phyloP scores from a whole-genome alignment of 2,888 invertebrate species.

The Strigamia maritima region DNA sequence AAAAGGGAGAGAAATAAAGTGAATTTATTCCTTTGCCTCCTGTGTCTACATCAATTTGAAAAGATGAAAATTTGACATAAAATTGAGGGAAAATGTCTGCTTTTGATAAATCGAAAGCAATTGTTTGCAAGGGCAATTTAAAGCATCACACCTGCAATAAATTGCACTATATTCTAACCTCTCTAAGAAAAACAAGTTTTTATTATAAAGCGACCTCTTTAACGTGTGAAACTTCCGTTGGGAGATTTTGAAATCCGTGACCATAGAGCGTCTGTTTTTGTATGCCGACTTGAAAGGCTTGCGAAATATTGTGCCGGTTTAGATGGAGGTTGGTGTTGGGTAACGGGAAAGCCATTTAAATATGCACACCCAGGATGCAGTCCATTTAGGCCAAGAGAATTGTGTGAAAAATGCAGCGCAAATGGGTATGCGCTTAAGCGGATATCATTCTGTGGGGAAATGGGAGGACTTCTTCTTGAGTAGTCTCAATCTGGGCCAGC shows the following conservation, averaged over 20 bases:
- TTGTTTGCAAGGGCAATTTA: background rate
- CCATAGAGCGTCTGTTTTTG: background rate
- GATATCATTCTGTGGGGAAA: background rate
- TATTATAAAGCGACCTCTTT: too few relatives aligned
- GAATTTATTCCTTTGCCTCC: constrained; percentile 10
- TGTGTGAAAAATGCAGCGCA: background rate
- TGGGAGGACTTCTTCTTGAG: background rate
- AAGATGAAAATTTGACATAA: constrained; percentile 10
- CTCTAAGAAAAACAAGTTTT: too few relatives aligned
- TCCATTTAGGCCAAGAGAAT: background rate
- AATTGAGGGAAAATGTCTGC: background rate
- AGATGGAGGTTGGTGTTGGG: background rate
- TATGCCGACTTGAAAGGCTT: background rate
- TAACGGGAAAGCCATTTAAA: background rate
- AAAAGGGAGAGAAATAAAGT: background rate
- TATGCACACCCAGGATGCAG: constrained; percentile 11
- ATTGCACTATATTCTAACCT: too few relatives aligned
- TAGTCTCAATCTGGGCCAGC: background rate
- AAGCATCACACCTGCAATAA: background rate
- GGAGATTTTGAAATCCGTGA: too few relatives aligned
- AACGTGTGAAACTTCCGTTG: too few relatives aligned
- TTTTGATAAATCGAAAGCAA: background rate
- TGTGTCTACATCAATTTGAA: constrained; percentile 10
- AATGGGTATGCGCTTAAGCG: constrained; percentile 20
- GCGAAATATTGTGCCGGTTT: background rate